Percentiles rank a stretch among this genome's conserved stretches.
These are phyloP conservation scores for Drosophila subquinaria DNA, from an alignment of 2,888 invertebrate genomes.

Conservation along the genomic window DNA sequence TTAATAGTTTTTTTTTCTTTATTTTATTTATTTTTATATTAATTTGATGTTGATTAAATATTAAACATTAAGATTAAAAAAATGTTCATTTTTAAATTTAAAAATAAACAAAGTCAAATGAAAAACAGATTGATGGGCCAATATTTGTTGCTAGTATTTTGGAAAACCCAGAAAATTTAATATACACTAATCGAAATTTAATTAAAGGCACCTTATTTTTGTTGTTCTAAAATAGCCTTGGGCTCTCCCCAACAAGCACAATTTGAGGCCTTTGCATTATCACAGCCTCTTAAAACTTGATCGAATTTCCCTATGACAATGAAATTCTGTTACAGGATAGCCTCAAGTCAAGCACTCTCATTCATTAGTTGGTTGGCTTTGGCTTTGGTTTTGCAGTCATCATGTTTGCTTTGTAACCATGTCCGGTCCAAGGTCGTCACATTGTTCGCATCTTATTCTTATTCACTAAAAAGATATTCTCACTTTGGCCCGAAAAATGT, in stretches of 20 bases:
- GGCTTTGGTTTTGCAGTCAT: constrained; percentile 1
- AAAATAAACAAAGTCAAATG: too few species aligned
- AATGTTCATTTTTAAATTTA: too few species aligned
- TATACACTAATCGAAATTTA: too few species aligned
- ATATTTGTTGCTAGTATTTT: too few species aligned
- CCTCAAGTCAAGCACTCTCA: constrained; percentile 19
- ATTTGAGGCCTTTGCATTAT: too few species aligned
- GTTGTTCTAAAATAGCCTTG: not conserved
- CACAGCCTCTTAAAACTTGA: not conserved
- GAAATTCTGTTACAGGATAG: constrained; percentile 19
- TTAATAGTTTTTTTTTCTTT: too few species aligned
- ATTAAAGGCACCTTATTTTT: too few species aligned
- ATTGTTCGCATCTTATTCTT: constrained; percentile 44
- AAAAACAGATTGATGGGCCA: too few species aligned
- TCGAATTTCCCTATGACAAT: constrained; percentile 7
- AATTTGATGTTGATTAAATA: too few species aligned
- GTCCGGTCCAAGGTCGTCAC: constrained; percentile 48
- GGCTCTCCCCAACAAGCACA: not conserved
- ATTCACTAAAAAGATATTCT: constrained; percentile 45
- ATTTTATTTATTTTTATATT: too few species aligned
- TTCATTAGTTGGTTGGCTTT: constrained; percentile 17
- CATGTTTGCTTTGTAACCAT: constrained; percentile 53
- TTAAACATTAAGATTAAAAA: too few species aligned
- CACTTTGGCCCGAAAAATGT: constrained; percentile 18
- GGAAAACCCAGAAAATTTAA: too few species aligned